Evolutionary conservation across 2,113 vertebrate species (phyloP).

Genomic region (Cyanistes caeruleus): DNA sequence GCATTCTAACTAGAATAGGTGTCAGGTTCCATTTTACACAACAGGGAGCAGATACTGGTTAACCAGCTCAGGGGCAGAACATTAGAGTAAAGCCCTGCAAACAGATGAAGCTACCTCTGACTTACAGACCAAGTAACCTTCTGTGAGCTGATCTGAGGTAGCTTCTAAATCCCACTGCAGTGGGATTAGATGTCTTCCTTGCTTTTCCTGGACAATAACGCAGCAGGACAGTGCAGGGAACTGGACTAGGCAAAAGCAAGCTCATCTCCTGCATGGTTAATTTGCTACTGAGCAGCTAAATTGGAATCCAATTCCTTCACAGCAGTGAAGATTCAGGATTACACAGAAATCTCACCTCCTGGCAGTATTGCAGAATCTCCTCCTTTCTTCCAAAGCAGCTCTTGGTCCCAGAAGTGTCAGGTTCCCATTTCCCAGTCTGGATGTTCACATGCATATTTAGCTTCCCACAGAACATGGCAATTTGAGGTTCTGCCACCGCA

Average conservation of each 20-base stretch:
- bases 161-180: background rate
- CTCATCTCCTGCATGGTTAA: background rate
- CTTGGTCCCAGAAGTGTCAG: conserved; percentile 88
- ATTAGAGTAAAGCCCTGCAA: background rate
- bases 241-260: background rate
- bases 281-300: background rate
- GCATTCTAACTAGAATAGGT: background rate
- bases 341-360: conserved; percentile 85
- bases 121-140: background rate
- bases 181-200: background rate
- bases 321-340: background rate
- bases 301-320: background rate
- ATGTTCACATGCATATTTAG: conserved; percentile 98
- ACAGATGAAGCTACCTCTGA: background rate
- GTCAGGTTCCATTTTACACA: background rate
- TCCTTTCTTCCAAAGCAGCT: conserved; percentile 91
- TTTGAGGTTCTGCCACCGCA: conserved; percentile 92
- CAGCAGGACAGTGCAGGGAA: background rate
- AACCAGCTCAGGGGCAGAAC: background rate
- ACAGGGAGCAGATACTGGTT: background rate
- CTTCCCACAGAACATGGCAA: conserved; percentile 97
- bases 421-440: conserved; percentile 96
- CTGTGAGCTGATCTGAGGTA: background rate
- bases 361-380: conserved; percentile 93
- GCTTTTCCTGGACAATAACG: background rate